phyloP scores from a whole-genome alignment of 2,888 invertebrate genomes.

The Mechanitis mazaeus region DNA sequence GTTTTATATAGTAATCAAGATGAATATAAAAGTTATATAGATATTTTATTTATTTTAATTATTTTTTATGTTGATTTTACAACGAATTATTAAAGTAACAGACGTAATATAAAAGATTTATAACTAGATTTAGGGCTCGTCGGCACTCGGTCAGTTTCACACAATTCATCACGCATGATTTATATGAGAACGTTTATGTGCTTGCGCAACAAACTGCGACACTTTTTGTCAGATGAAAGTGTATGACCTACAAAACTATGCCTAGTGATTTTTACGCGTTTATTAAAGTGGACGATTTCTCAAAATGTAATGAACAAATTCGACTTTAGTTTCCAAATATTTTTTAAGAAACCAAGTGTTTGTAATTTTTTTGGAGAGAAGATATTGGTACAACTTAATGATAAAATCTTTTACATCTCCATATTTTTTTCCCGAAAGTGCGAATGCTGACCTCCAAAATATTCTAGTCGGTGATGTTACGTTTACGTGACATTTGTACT shows the following conservation, averaged over 20 bases:
- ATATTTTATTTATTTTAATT: too few species aligned
- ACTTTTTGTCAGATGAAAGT: constrained; percentile 12
- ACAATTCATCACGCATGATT: constrained; percentile 25
- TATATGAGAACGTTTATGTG: constrained; percentile 25
- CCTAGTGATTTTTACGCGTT: constrained; percentile 8
- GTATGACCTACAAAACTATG: constrained; percentile 16
- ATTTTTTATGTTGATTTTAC: background rate
- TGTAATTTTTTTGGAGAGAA: background rate
- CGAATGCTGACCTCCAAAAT: constrained; percentile 15
- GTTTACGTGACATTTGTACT: constrained; percentile 28
- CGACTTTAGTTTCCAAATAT: background rate
- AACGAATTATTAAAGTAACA: background rate
- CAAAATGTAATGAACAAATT: background rate
- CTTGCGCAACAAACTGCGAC: constrained; percentile 19
- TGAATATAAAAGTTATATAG: too few species aligned
- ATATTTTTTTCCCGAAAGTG: constrained; percentile 9
- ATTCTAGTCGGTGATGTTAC: constrained; percentile 27
- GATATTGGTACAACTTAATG: background rate
- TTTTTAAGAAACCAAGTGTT: background rate
- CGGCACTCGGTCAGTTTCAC: constrained; percentile 13
- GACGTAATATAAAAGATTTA: constrained; percentile 20
- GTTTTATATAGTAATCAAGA: too few species aligned
- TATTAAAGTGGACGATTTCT: background rate
- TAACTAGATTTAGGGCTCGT: constrained; percentile 23
- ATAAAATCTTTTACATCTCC: constrained; percentile 1